Base-by-base conservation (phyloP, 2,797 vertebrate species). In the Micromesistius poutassou region DNA sequence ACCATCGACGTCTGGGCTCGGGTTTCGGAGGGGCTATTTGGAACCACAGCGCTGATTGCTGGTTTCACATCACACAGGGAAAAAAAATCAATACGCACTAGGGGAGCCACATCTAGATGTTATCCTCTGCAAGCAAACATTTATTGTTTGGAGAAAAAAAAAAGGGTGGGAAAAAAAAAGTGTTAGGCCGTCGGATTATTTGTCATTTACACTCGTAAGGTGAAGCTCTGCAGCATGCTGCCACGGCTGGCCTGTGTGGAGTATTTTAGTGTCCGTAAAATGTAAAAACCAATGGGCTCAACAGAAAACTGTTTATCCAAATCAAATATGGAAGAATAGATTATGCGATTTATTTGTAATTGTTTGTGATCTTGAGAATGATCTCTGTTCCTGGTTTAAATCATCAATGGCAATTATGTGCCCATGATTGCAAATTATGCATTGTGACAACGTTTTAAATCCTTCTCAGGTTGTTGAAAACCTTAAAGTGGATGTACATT, bases 41-140 rank as follows among this genome's bases (percentile, higher is more conserved):
- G 92, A 94, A 94, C 95, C 93, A 90, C 93, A 94, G 89, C 92
- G 92, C 93, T 95, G 94, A 95, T 95, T 95, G 94, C 92, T 92
- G 93, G 94, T 94, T 94, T 94, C 94, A 94, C 93, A 94, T 94
- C 94, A 93, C 93, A 93, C 90, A 89, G 89, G 78, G 81, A 81
- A 82, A 92, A 94, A 81, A 82, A 92, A 94, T 95, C 94, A 94
- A 95, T 95, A 95, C 83, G 81, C 86, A 88, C 91, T 88, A 86
- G 89, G 86, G 92, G 91, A 93, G 91, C 90, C 85, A 84, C 88
- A 90, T 90, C 66, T 70, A 25, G 66, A 25, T 70, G n/a, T 70
- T 91, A 92, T 93, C 92, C 93, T 91, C 90, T 89, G 90, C 91
- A 87, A 91, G 91, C 82, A 91, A 89, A 92, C 90, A 80, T 93